These are phyloP conservation scores for Rhinoraja longicauda DNA, from an alignment of 2,797 vertebrate species.

Conservation along the genomic window DNA sequence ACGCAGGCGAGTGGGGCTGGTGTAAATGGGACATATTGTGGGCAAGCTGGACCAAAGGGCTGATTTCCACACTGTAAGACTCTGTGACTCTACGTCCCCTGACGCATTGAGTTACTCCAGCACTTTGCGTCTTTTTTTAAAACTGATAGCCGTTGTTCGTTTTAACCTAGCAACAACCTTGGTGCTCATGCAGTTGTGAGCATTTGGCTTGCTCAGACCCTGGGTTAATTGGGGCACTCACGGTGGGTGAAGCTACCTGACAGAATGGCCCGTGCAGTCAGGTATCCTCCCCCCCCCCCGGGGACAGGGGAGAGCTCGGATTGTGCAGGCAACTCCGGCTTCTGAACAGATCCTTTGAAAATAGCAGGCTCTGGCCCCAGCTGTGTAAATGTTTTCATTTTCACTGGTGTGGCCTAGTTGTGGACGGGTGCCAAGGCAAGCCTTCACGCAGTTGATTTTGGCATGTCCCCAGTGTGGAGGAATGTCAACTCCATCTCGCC, in stretches of 20 bases:
- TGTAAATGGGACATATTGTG: no score
- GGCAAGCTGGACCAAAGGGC: no score
- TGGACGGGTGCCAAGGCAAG: slow-evolving; percentile 90
- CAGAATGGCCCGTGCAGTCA: not conserved
- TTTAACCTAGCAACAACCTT: no score
- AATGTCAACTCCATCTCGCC: slow-evolving; percentile 89
- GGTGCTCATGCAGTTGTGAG: not conserved
- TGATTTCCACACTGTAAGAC: no score
- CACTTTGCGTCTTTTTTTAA: no score
- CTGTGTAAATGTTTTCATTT: slow-evolving; percentile 99
- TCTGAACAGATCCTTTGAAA: slow-evolving; percentile 65
- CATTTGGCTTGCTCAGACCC: not conserved
- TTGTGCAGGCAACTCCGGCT: slow-evolving; percentile 42
- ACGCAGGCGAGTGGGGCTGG: no score
- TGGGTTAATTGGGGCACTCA: not conserved
- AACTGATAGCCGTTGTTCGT: no score
- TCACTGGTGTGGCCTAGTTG: slow-evolving; percentile 82
- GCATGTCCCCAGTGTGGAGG: slow-evolving; percentile 76
- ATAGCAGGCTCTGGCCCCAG: slow-evolving; percentile 81
- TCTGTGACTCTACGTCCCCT: no score
- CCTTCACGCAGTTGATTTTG: slow-evolving; percentile 86
- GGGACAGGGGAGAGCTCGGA: slow-evolving; percentile 47
- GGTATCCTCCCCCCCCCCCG: not conserved
- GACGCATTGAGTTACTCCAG: no score
- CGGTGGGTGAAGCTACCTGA: not conserved